Conservation (phyloP, 2,888 invertebrate species). For the Hyposoter didymator region DNA sequence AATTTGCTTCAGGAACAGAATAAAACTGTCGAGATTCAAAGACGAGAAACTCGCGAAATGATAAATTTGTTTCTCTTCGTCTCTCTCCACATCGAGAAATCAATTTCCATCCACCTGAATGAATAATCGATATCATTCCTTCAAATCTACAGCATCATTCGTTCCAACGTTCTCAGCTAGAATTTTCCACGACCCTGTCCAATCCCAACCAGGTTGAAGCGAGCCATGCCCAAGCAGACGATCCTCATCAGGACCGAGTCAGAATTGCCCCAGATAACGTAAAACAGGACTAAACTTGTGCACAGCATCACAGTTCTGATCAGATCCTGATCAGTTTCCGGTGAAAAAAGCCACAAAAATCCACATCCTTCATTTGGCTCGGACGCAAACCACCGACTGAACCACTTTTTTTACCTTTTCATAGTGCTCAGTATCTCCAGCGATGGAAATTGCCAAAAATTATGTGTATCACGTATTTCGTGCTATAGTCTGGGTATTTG, state of each 20-base stretch:
- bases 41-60: not conserved
- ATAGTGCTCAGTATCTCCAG: not conserved
- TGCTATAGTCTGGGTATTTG: conserved; percentile 43
- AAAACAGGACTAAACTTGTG: too few species aligned
- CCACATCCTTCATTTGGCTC: not conserved
- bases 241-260: too few species aligned
- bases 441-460: not conserved
- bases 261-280: too few species aligned
- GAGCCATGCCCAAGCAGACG: too few species aligned
- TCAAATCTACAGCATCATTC: not conserved
- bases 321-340: too few species aligned
- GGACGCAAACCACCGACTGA: not conserved
- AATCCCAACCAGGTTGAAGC: too few species aligned
- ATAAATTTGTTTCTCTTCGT: not conserved
- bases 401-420: not conserved
- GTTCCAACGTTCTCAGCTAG: not conserved
- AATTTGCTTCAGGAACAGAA: not conserved
- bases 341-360: not conserved
- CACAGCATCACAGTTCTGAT: too few species aligned
- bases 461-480: conserved; percentile 31
- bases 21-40: not conserved
- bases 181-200: too few species aligned
- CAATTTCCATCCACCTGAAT: not conserved
- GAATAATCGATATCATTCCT: not conserved
- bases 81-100: not conserved